Conservation (phyloP, 2,113 vertebrate genomes). For the Geothlypis trichas region DNA sequence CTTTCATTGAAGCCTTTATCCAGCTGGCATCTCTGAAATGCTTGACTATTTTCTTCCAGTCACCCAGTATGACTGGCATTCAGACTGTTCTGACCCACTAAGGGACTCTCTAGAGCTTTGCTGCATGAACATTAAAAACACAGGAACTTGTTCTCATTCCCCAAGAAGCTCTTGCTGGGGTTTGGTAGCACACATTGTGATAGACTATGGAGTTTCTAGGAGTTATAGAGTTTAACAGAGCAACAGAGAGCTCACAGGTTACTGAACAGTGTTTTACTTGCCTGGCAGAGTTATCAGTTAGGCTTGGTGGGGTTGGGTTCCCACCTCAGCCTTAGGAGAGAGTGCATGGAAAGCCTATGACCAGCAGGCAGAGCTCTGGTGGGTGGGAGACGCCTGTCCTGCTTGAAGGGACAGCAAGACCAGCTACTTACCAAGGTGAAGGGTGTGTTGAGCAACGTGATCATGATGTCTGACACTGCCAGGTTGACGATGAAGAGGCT, state of each 20-base stretch:
- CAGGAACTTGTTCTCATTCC: not conserved
- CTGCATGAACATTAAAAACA: not conserved
- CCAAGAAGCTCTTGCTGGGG: not conserved
- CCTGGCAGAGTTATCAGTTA: not conserved
- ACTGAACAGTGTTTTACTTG: not conserved
- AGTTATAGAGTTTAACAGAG: not conserved
- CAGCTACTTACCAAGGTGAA: slow-evolving; percentile 66
- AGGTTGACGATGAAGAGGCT: slow-evolving; percentile 69
- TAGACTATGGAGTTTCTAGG: not conserved
- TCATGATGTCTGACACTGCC: slow-evolving; percentile 68
- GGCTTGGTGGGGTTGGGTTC: not conserved
- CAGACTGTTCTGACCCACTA: not conserved
- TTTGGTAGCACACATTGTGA: not conserved
- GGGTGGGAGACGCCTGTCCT: not conserved
- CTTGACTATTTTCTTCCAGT: not conserved
- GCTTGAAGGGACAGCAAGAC: not conserved
- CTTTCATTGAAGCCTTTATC: not conserved
- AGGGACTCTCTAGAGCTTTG: not conserved
- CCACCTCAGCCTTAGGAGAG: not conserved
- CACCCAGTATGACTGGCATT: not conserved
- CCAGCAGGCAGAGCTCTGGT: not conserved
- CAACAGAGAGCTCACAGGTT: not conserved
- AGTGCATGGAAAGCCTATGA: not conserved
- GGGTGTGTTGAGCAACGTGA: slow-evolving; percentile 66
- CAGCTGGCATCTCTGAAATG: not conserved